Base-by-base conservation (phyloP, 2,113 vertebrate species). In the Crotophaga sulcirostris region DNA sequence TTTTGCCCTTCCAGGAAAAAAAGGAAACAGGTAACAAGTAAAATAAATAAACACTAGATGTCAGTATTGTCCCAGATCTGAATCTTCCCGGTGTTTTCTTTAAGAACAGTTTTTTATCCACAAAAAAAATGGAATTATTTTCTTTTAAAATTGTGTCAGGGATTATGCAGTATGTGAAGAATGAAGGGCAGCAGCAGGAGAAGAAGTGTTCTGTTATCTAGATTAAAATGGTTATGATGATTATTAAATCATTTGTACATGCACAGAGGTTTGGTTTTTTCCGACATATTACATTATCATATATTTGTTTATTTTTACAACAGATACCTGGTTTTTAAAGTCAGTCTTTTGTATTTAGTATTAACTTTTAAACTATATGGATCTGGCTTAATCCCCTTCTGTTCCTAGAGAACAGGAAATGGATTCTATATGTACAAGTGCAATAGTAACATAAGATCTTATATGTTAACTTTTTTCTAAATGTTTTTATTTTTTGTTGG, bases 51-150 rank as follows among this genome's bases (percentile, higher is more conserved):
- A 18, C 96, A 69, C 96, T 93, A 97, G 97, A 74, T 82, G 96
- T 93, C 96, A 96, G 89, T 93, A 38, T 96, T 95, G 85, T 66
- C 94, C 80, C 73, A 89, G 16, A 77, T 56, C 44, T 82, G 69
- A 82, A 24, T 84, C 23, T 49, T 78, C 16, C 5, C 12, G 3
- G 10, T 38, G 17, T 51, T 82, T 49, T 69, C 33, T 56, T 82
- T 33, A 81, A 84, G 42, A 51, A 60, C 18, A 55, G 33, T 4
- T 80, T 84, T 92, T 88, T 79, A 63, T 73, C n/a, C 45, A 70
- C 8, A 34, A 69, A 92, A n/a, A 64, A 63, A 89, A 90, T 73
- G 8, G 51, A 90, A 81, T 72, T 7, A 10, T 75, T 93, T 92
- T 83, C 13, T 66, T n/a, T 55, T 79, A 38, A 10, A 76, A 0